Evolutionary conservation across 2,113 vertebrate species (phyloP), one percentile per base, ranked within the genome.

Genomic region (Ascaphus truei): DNA sequence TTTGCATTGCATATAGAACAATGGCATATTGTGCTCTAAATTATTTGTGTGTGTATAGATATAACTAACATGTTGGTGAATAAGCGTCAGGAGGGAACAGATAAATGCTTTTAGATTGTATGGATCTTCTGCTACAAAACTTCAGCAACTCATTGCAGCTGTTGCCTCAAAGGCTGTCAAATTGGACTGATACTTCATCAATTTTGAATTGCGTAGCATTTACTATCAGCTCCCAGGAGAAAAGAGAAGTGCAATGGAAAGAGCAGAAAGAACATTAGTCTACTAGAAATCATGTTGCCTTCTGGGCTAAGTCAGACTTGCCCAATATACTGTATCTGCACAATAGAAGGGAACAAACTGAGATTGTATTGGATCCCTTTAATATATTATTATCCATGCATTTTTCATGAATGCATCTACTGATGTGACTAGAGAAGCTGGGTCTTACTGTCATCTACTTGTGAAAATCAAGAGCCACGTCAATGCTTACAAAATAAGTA

Each of bases 361-460:
- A 58, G 74, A 66, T 65, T 73, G 48, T 1, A 0, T 62, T 55
- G 53, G 63, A 63, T 67, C 86, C 84, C 76, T 90, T 53, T 53
- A 27, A 53, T 53, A 53, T 53, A 86, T 84, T 83, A 82, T 84
- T 74, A 73, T 78, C 89, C 78, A 78, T 94, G 82, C 89, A 94
- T 95, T 88, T 94, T 95, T 95, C 91, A 94, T 94, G 85, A 94
- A 79, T 80, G 81, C 90, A 92, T 91, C 93, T 94, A 87, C 87
- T 87, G 77, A 25, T 73, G 75, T 79, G 75, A 79, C 79, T 75
- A 78, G 78, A 82, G 85, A 78, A 82, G 85, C 75, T 71, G 77
- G 33, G 77, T 76, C 65, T 64, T 82, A 76, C 76, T 84, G 83
- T 86, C 88, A 83, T 86, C 81, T 79, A 76, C 63, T 73, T 79